Base-by-base conservation (phyloP, 2,888 invertebrate genomes). In the Macrophya alboannulata region DNA sequence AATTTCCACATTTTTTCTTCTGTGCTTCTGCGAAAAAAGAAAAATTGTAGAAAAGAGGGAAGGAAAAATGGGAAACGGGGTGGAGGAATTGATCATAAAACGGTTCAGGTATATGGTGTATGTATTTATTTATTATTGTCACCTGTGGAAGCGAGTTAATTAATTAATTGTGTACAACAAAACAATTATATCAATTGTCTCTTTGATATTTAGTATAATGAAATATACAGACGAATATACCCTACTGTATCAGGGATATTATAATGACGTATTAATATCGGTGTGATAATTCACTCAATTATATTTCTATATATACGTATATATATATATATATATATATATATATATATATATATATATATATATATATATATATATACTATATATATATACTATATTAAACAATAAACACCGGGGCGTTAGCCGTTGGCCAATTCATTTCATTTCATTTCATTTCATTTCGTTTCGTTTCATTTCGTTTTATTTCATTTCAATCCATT, bases 211-310 rank as follows among this genome's bases (percentile, higher is more conserved):
- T 45, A n/a, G 45, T 4, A 12, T 25, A 45, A 74, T 74, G 72
- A 45, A 45, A 45, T 45, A 45, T 74, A 71, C 71, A 37, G 37
- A 40, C 17, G 37, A 71, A 71, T 15, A 31, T 31, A 31, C 31
- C 31, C 31, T 31, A 17, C 9, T 74, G n/a, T 10, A n/a, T n/a
- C 72, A 17, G 40, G 43, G 17, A 55, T 77, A 77, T 77, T 55
- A 77, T 55, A 55, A 77, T 77, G 31, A 55, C 55, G 55, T 37
- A 77, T 77, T 77, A 77, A 77, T 77, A 9, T 77, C 37, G 77
- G 51, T 37, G 77, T 77, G 77, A 55, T 77, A 77, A 77, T 77
- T 77, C 51, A 51, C 31, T 55, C 31, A 77, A 77, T 77, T 37
- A 77, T 77, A 77, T n/a, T 55, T n/a, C 45, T 15, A 68, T 43